Evolutionary conservation across 2,797 vertebrate genomes (phyloP).

Genomic region (Morelia viridis): DNA sequence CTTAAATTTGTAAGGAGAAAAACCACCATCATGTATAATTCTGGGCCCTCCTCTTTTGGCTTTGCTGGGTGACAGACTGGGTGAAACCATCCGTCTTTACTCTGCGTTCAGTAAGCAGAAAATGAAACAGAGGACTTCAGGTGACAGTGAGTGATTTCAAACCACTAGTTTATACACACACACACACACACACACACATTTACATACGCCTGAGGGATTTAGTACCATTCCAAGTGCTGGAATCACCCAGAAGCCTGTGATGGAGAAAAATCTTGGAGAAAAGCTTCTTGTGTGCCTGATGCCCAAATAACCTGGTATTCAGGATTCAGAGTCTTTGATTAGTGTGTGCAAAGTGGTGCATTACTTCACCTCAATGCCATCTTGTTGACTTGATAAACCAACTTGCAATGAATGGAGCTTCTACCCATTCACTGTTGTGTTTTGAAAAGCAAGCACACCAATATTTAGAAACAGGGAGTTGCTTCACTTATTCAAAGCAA

Average conservation of each 20-base stretch:
- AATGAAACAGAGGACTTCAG: slow-evolving; percentile 67
- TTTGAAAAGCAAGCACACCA: not conserved
- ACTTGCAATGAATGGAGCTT: not conserved
- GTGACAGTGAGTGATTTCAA: slow-evolving; percentile 67
- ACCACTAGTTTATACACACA: slow-evolving; percentile 7
- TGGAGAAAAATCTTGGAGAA: slow-evolving; percentile 47
- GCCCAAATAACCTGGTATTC: slow-evolving; percentile 4
- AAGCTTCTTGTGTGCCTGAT: slow-evolving; percentile 25
- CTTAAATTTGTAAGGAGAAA: slow-evolving; percentile 39
- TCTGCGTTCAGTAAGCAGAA: slow-evolving; percentile 69
- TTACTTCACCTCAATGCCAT: not conserved
- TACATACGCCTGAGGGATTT: slow-evolving; percentile 28
- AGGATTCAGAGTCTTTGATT: not conserved
- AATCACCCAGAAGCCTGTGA: slow-evolving; percentile 49
- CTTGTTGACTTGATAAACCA: not conserved
- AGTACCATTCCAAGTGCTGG: slow-evolving; percentile 45
- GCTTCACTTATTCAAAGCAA: not conserved
- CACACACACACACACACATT: too few species aligned
- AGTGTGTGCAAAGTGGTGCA: not conserved
- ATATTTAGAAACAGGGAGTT: not conserved
- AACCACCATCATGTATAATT: slow-evolving; percentile 54
- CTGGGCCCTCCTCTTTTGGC: slow-evolving; percentile 46
- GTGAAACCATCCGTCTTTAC: slow-evolving; percentile 63
- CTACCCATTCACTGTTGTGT: not conserved
- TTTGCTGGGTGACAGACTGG: slow-evolving; percentile 52